These are phyloP conservation scores for Latrodectus elegans DNA, from an alignment of 2,888 invertebrate genomes.

Conservation along the genomic window DNA sequence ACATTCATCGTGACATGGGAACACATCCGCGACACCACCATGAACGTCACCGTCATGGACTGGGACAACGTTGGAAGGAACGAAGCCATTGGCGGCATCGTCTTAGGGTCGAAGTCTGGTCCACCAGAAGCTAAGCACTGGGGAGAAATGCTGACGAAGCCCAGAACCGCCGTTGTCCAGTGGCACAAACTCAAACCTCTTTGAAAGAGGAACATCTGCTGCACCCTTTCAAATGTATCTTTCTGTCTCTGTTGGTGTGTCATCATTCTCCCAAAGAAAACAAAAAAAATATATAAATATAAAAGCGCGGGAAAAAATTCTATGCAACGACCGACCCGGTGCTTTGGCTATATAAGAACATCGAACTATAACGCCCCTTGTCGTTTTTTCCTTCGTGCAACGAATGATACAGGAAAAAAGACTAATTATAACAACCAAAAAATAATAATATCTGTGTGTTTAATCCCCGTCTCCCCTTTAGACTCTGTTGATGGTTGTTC, in stretches of 20 bases:
- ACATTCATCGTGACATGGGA: slow-evolving; percentile 98
- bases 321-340: slow-evolving; percentile 50
- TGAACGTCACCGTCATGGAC: slow-evolving; percentile 97
- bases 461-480: slow-evolving; percentile 14
- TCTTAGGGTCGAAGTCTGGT: slow-evolving; percentile 93
- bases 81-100: slow-evolving; percentile 92
- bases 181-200: slow-evolving; percentile 97
- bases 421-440: not conserved
- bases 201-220: slow-evolving; percentile 32
- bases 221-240: slow-evolving; percentile 4
- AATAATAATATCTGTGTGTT: slow-evolving; percentile 20
- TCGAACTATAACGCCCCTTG: slow-evolving; percentile 54
- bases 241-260: slow-evolving; percentile 49
- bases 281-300: not conserved
- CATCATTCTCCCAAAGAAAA: slow-evolving; percentile 14
- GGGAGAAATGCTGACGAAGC: slow-evolving; percentile 99
- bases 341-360: slow-evolving; percentile 46
- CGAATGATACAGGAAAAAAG: slow-evolving; percentile 40
- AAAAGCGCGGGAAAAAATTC: slow-evolving; percentile 39
- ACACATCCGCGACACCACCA: slow-evolving; percentile 93
- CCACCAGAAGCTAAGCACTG: slow-evolving; percentile 97
- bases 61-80: slow-evolving; percentile 96
- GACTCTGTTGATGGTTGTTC: slow-evolving; percentile 15
- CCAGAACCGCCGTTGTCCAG: slow-evolving; percentile 94
- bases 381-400: slow-evolving; percentile 39